Percentiles rank a stretch among this genome's conserved stretches.
Conservation (phyloP, 2,888 invertebrate species). For the Drosophila anomelani region DNA sequence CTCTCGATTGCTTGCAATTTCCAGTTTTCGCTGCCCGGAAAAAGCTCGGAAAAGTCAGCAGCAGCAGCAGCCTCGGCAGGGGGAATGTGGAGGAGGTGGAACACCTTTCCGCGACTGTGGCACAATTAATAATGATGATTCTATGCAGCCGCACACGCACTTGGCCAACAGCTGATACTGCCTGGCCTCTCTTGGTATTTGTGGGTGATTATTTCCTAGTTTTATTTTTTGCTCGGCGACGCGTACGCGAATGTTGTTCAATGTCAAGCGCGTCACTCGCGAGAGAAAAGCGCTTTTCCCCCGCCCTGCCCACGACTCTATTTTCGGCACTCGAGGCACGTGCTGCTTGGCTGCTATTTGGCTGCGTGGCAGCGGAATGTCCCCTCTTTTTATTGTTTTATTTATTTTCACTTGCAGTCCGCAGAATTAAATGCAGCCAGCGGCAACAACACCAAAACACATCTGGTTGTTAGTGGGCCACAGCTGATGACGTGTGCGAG, state of each 20-base stretch:
- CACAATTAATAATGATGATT: conserved; percentile 56
- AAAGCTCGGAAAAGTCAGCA: conserved; percentile 12
- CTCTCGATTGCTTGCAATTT: conserved; percentile 30
- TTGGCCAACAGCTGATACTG: conserved; percentile 71
- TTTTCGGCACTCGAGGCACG: conserved; percentile 50
- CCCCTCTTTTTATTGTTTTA: conserved; percentile 12
- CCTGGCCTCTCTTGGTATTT: conserved; percentile 12
- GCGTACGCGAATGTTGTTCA: conserved; percentile 66
- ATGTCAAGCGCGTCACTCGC: conserved; percentile 66
- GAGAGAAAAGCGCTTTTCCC: conserved; percentile 30
- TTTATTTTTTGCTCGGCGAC: conserved; percentile 59
- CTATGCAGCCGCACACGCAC: conserved; percentile 31
- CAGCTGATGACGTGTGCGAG: conserved; percentile 74
- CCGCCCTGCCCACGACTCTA: conserved; percentile 27
- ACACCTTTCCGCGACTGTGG: conserved; percentile 25
- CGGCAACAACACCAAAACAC: conserved; percentile 55
- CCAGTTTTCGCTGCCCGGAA: conserved; percentile 32
- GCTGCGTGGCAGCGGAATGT: conserved; percentile 31
- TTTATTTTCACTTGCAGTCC: conserved; percentile 40
- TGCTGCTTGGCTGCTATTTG: conserved; percentile 50
- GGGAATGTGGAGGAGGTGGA: conserved; percentile 12
- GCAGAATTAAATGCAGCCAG: conserved; percentile 34
- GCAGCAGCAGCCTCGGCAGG: conserved; percentile 10
- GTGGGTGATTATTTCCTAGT: conserved; percentile 57
- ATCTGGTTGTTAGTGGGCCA: conserved; percentile 46